Evolutionary conservation across 1,140 invertebrate species (phyloP).

Genomic region (Chrysopa pallens): DNA sequence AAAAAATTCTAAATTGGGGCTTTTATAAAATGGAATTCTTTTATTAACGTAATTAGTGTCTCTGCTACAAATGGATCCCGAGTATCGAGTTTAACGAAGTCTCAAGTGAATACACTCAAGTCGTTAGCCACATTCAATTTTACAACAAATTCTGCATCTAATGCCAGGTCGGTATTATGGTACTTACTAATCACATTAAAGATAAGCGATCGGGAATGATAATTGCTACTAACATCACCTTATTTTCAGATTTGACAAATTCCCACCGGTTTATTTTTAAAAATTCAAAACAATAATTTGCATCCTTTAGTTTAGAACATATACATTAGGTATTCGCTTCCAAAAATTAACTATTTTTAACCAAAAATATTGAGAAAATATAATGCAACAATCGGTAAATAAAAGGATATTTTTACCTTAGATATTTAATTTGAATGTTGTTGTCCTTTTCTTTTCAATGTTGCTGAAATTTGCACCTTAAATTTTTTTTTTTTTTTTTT

Average conservation of each 20-base stretch:
- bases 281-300: no score
- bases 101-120: constrained; percentile 32
- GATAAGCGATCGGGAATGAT: constrained; percentile 9
- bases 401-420: no score
- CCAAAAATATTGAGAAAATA: no score
- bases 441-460: no score
- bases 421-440: no score
- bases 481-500: no score
- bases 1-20: background rate
- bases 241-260: no score
- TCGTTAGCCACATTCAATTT: constrained; percentile 31
- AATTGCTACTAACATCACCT: constrained; percentile 5
- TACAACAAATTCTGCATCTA: constrained; percentile 18
- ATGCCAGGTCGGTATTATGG: constrained; percentile 8
- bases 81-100: constrained; percentile 32
- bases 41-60: constrained; percentile 1
- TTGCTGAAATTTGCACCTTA: no score
- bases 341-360: no score
- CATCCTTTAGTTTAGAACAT: background rate
- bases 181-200: no score
- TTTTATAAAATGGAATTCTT: background rate
- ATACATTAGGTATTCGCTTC: background rate
- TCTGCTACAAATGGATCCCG: constrained; percentile 21
- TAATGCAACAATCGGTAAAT: no score
- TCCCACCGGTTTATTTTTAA: no score